Evolutionary conservation across 2,113 vertebrate genomes (phyloP).

Genomic region (Kryptolebias marmoratus): DNA sequence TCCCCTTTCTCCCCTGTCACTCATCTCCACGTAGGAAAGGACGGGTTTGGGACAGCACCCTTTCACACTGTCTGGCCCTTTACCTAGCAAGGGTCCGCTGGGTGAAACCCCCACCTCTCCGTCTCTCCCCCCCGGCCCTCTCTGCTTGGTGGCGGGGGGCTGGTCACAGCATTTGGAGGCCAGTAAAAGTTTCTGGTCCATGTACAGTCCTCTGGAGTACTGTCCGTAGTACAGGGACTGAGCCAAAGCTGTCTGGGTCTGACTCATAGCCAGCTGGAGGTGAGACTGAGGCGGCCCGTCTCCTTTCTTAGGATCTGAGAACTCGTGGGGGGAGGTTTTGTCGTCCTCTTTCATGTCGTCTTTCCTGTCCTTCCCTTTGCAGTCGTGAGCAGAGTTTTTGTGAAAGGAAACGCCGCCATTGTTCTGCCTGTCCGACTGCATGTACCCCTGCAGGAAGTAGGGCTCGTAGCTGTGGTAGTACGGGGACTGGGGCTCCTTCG

Average conservation of each 20-base stretch:
- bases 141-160: conserved; percentile 88
- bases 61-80: conserved; percentile 88
- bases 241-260: conserved; percentile 94
- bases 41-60: conserved; percentile 87
- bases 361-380: conserved; percentile 88
- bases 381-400: conserved; percentile 80
- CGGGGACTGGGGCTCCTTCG: conserved; percentile 90
- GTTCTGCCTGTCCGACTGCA: conserved; percentile 88
- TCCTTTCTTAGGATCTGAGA: conserved; percentile 85
- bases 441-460: conserved; percentile 93
- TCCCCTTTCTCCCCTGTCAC: conserved; percentile 83
- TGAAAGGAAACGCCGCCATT: conserved; percentile 78
- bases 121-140: conserved; percentile 86
- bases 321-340: conserved; percentile 85
- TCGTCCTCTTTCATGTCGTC: conserved; percentile 89
- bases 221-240: conserved; percentile 99
- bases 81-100: conserved; percentile 83
- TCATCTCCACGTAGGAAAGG: conserved; percentile 89
- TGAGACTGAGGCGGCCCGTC: conserved; percentile 89
- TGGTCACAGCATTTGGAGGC: conserved; percentile 93
- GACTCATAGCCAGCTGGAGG: conserved; percentile 94
- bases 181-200: conserved; percentile 96
- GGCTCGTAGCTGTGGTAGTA: conserved; percentile 95
- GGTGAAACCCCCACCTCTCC: conserved; percentile 74
- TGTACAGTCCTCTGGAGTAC: conserved; percentile 94